A percentile compares a stretch with the other conserved stretches of the same genome.
Conservation (phyloP, 2,888 invertebrate species). For the Drosophila sordidapex region DNA sequence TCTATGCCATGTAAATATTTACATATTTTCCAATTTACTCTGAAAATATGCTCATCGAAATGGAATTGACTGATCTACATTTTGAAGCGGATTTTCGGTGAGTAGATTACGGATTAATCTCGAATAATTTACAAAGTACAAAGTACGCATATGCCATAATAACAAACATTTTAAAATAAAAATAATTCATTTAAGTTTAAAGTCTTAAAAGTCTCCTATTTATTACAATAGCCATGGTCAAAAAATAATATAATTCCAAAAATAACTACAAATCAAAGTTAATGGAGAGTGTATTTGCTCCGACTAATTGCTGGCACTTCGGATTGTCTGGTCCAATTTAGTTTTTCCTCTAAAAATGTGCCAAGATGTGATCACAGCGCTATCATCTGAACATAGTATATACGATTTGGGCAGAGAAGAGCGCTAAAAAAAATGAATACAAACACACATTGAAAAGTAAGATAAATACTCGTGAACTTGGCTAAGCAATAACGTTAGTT, state of each 20-base stretch:
- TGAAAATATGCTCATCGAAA: not conserved
- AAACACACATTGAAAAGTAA: constrained; percentile 10
- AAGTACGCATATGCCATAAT: not conserved
- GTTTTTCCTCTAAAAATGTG: not conserved
- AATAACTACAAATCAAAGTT: not conserved
- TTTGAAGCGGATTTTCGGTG: not conserved
- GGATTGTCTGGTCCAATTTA: constrained; percentile 15
- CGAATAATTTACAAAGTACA: not conserved
- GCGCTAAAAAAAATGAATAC: constrained; percentile 8
- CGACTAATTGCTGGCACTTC: not conserved
- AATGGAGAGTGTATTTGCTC: constrained; percentile 23
- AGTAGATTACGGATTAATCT: not conserved
- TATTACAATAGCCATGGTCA: not conserved
- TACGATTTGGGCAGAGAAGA: constrained; percentile 19
- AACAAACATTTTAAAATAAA: not conserved
- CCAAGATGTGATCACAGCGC: not conserved
- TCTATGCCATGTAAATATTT: not conserved
- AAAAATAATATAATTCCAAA: not conserved
- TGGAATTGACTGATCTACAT: not conserved
- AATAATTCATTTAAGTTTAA: not conserved
- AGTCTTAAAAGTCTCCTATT: not conserved
- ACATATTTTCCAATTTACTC: not conserved
- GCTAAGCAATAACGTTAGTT: constrained; percentile 15
- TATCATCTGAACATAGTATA: constrained; percentile 26
- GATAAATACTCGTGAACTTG: constrained; percentile 48